Conservation (phyloP, 2,888 invertebrate species). For the Leucozona laternaria region DNA sequence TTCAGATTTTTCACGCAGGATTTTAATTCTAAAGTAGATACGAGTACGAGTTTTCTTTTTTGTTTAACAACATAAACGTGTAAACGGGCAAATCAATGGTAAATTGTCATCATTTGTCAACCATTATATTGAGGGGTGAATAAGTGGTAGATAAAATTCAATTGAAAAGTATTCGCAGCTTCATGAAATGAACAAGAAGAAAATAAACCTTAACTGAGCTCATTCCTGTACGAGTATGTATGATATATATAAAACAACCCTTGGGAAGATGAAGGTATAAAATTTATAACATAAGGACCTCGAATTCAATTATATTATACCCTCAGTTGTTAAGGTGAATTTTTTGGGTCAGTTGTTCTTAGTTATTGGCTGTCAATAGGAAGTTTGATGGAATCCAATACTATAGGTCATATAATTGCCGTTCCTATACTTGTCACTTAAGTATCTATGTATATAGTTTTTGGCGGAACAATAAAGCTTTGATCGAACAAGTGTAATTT, state of each 20-base stretch:
- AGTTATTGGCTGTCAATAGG: slow-evolving; percentile 7
- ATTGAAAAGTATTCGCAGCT: slow-evolving; percentile 39
- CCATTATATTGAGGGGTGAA: slow-evolving; percentile 59
- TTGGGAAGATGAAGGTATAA: slow-evolving; percentile 36
- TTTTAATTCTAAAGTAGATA: slow-evolving; percentile 50
- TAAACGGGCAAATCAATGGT: slow-evolving; percentile 62
- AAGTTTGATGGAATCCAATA: slow-evolving; percentile 14
- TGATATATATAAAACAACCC: slow-evolving; percentile 67
- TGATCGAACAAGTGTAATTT: slow-evolving; percentile 42
- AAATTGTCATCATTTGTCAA: slow-evolving; percentile 64
- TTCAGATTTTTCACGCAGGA: slow-evolving; percentile 56
- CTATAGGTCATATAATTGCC: neutral
- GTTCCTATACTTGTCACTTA: slow-evolving; percentile 30
- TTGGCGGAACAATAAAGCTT: neutral
- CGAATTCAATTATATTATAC: slow-evolving; percentile 50
- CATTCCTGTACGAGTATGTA: slow-evolving; percentile 45
- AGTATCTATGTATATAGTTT: slow-evolving; percentile 9
- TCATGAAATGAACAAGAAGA: slow-evolving; percentile 59
- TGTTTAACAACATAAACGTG: slow-evolving; percentile 42
- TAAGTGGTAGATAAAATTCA: slow-evolving; percentile 48
- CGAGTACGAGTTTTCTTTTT: slow-evolving; percentile 22
- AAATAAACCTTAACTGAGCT: slow-evolving; percentile 23
- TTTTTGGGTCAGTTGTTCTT: neutral
- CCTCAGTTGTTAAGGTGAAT: slow-evolving; percentile 29
- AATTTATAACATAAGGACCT: slow-evolving; percentile 28